Conservation (phyloP, 2,113 vertebrate genomes). For the Pleuronectes platessa region DNA sequence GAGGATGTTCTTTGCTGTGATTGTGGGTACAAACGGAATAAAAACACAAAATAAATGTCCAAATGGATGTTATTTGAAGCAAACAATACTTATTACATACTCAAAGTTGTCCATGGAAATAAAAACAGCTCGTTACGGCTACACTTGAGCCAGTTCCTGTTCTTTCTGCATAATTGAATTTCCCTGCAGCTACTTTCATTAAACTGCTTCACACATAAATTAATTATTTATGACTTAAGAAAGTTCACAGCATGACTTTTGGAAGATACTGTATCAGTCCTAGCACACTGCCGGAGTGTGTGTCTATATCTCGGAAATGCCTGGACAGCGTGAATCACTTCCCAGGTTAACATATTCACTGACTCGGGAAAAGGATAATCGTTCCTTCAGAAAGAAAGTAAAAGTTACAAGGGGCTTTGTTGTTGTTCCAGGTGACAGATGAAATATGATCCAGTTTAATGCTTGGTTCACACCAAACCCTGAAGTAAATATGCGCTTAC, state of each 20-base stretch:
- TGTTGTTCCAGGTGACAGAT: too few species aligned
- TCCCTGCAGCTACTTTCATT: neutral
- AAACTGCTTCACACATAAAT: neutral
- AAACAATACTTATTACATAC: conserved; percentile 32
- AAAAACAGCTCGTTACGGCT: conserved; percentile 5
- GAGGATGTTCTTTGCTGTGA: conserved; percentile 31
- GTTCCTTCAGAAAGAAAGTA: too few species aligned
- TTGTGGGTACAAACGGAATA: conserved; percentile 36
- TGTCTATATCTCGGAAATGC: too few species aligned
- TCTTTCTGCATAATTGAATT: conserved; percentile 2
- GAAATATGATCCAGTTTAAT: too few species aligned
- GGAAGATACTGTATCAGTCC: neutral
- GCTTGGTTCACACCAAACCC: too few species aligned
- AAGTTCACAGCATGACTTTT: neutral
- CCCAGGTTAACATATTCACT: too few species aligned
- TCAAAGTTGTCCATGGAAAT: conserved; percentile 38
- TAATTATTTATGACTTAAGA: too few species aligned
- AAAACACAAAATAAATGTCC: neutral
- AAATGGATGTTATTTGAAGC: conserved; percentile 1
- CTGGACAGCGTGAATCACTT: too few species aligned
- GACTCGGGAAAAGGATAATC: neutral
- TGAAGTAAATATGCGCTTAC: too few species aligned
- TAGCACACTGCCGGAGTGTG: too few species aligned
- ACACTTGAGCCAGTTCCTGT: neutral
- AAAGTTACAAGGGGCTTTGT: too few species aligned